phyloP scores from a whole-genome alignment of 2,113 vertebrate species.

The Apteryx mantelli region DNA sequence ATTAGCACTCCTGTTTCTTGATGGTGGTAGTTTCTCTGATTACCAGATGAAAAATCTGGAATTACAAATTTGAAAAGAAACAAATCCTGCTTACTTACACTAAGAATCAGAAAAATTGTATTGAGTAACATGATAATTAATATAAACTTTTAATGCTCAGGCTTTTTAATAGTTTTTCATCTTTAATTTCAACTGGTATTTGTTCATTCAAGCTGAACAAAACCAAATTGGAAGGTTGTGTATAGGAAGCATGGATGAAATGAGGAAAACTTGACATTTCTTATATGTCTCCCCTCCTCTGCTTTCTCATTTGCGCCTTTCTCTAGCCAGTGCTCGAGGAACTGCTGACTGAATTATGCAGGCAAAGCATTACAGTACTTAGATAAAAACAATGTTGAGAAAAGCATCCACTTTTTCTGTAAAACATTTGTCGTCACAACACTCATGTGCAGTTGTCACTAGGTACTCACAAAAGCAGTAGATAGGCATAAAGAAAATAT shows the following conservation, averaged over 20 bases:
- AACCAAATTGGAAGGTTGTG: not conserved
- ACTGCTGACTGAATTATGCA: not conserved
- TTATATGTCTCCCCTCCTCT: accelerated
- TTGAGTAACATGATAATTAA: not conserved
- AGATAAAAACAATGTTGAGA: accelerated
- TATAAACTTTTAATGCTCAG: accelerated
- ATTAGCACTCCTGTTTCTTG: accelerated
- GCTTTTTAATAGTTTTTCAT: not conserved
- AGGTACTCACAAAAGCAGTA: not conserved
- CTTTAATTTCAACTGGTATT: not conserved
- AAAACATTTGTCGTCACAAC: accelerated
- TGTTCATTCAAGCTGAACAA: not conserved
- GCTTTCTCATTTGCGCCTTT: not conserved
- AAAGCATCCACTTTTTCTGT: not conserved
- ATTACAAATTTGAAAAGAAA: not conserved
- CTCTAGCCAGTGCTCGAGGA: not conserved
- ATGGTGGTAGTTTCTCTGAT: accelerated
- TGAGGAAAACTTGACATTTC: not conserved
- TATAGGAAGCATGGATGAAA: not conserved
- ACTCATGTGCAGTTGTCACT: accelerated
- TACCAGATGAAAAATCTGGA: not conserved
- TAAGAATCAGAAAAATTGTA: not conserved
- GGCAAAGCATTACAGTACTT: not conserved
- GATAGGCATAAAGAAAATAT: not conserved
- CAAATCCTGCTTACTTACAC: not conserved